Evolutionary conservation across 2,797 vertebrate genomes (phyloP), one percentile per base, ranked within the genome.

Genomic region (Salmo trutta): DNA sequence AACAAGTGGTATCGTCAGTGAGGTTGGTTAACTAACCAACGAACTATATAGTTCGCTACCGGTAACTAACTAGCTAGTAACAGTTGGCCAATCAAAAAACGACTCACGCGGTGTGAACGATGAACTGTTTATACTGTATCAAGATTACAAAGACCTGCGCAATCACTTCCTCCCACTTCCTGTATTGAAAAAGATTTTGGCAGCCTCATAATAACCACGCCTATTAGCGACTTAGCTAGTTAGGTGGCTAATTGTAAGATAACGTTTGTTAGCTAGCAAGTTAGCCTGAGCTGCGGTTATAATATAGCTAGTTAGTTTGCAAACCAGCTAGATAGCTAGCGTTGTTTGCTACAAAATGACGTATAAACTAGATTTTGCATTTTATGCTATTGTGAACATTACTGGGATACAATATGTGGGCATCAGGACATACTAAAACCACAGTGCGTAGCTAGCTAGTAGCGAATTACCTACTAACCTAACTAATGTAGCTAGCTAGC

Each of bases 141-240:
- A 14, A 47, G 66, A 79, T 62, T 79, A 75, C 77, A 75, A 85
- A 81, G 78, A 87, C 88, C 88, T 91, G 88, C 91, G 88, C 87
- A 84, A 88, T 86, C 84, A 81, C 83, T 82, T 80, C 75, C 81
- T 82, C 85, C 77, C 64, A 84, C 88, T 91, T 93, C 90, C 91
- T 92, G 91, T 89, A 88, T 76, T n/a, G 53, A 76, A 74, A 64
- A 74, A 72, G n/a, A 52, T 71, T 77, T 74, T 69, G 77, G 76
- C 75, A 77, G 84, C 88, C 89, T 85, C 79, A 14, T 83, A 29
- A 73, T 29, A 91, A 88, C 94, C 94, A 94, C 94, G 93, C 94
- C 94, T 94, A 54, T 41, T n/a, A 47, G 31, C 33, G 71, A 76
- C 62, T n/a, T 36, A 67, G 31, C 66, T 31, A 67, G 24, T 19